Evolutionary conservation across 2,113 vertebrate species (phyloP).

Genomic region (Neogobius melanostomus): DNA sequence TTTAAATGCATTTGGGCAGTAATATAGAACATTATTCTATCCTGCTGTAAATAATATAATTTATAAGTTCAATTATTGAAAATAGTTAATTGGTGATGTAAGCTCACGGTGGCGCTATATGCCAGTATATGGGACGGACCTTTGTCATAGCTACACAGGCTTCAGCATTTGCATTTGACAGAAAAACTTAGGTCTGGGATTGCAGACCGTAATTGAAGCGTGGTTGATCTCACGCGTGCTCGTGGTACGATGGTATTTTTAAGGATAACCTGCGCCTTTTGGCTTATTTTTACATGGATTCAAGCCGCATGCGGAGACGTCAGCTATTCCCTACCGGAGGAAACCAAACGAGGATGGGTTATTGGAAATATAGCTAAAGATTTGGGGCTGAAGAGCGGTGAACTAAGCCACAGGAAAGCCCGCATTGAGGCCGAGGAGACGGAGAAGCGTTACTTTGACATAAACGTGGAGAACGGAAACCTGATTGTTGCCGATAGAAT

Average conservation of each 20-base stretch:
- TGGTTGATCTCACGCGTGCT: no score
- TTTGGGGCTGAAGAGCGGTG: conserved; percentile 62
- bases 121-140: background rate
- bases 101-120: conserved; percentile 37
- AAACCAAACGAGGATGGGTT: conserved; percentile 72
- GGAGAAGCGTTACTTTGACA: conserved; percentile 63
- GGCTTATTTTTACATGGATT: conserved; percentile 1
- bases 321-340: conserved; percentile 76
- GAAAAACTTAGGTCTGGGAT: no score
- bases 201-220: no score
- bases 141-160: background rate
- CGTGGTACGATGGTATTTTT: no score
- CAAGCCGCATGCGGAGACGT: conserved; percentile 52
- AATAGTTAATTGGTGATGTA: background rate
- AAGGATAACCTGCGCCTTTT: no score
- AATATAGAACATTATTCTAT: no score
- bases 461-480: conserved; percentile 72
- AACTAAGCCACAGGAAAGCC: conserved; percentile 57
- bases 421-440: conserved; percentile 58
- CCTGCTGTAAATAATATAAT: no score
- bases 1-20: no score
- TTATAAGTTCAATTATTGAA: no score
- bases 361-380: conserved; percentile 79
- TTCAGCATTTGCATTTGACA: background rate
- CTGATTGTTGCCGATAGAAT: conserved; percentile 68